Evolutionary conservation across 53 echinoderm and acorn worm genomes (phyloP).

Genomic region (Luidia sarsii): DNA sequence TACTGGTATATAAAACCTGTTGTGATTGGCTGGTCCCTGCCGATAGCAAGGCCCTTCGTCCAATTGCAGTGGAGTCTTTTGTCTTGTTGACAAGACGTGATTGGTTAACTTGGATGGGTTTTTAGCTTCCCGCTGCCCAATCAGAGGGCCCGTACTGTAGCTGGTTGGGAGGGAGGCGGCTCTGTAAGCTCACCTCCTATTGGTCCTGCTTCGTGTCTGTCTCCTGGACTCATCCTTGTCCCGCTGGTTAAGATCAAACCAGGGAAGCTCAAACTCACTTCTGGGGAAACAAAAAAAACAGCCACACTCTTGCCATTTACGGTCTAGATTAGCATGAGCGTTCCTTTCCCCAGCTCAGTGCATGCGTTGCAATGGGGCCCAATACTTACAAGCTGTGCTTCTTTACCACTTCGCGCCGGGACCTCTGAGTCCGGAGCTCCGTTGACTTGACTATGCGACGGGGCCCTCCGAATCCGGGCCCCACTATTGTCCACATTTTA

Average conservation of each 20-base stretch:
- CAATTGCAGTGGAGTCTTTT: too few species aligned
- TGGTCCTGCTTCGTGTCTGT: slow-evolving; percentile 74
- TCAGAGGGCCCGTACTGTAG: slow-evolving; percentile 42
- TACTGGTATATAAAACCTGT: neutral
- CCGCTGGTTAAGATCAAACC: slow-evolving; percentile 78
- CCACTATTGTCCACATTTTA: too few species aligned
- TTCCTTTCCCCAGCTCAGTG: too few species aligned
- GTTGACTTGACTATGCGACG: too few species aligned
- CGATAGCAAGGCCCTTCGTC: neutral
- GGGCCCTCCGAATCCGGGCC: too few species aligned
- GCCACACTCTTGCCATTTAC: too few species aligned
- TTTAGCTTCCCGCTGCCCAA: neutral
- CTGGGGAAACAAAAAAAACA: too few species aligned
- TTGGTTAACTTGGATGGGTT: slow-evolving; percentile 7
- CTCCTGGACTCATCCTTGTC: slow-evolving; percentile 81
- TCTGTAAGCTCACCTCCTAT: slow-evolving; percentile 65
- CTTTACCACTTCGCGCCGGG: too few species aligned
- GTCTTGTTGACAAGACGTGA: neutral
- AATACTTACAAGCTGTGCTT: too few species aligned
- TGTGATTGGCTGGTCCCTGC: slow-evolving; percentile 9
- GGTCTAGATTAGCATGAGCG: too few species aligned
- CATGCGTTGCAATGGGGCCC: too few species aligned
- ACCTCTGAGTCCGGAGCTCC: too few species aligned
- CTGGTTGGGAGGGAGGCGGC: neutral
- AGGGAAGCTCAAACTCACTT: slow-evolving; percentile 91